Percentiles rank a stretch among this genome's conserved stretches.
These are phyloP conservation scores for Cataglyphis hispanica DNA, from an alignment of 1,140 invertebrate genomes.

Conservation along the genomic window DNA sequence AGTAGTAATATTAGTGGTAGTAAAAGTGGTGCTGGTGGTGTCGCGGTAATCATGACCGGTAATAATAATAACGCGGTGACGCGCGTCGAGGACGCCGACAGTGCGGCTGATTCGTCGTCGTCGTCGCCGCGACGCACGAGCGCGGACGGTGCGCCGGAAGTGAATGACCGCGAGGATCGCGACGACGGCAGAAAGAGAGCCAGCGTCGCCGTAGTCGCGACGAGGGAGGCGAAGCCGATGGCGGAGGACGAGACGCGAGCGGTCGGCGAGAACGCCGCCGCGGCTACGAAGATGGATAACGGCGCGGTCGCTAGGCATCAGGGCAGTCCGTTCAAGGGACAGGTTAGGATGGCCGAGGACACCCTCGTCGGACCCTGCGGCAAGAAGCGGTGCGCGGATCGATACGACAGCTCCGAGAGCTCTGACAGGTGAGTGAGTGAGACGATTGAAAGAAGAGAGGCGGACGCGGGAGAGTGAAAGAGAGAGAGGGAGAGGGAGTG, in stretches of 20 bases:
- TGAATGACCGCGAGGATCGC: constrained; percentile 59
- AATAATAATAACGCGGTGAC: constrained; percentile 42
- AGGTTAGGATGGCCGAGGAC: constrained; percentile 80
- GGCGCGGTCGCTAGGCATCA: constrained; percentile 71
- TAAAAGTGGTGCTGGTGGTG: constrained; percentile 59
- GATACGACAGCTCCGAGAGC: constrained; percentile 95
- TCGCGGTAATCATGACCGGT: constrained; percentile 55
- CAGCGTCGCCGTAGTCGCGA: background rate
- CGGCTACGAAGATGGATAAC: constrained; percentile 40
- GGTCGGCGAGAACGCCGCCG: constrained; percentile 19
- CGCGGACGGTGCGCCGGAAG: constrained; percentile 57
- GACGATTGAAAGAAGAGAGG: constrained; percentile 29
- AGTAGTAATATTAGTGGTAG: constrained; percentile 51
- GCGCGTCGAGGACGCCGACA: constrained; percentile 63
- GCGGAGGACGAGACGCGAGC: background rate
- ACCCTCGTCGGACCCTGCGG: constrained; percentile 86
- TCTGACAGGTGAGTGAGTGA: constrained; percentile 92
- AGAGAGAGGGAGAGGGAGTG: background rate
- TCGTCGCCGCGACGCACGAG: constrained; percentile 34
- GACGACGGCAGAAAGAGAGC: background rate
- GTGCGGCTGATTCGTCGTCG: constrained; percentile 31
- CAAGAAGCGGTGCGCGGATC: constrained; percentile 94
- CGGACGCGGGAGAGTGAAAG: constrained; percentile 8
- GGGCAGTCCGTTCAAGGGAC: constrained; percentile 79
- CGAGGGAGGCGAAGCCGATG: background rate